phyloP scores from a whole-genome alignment of 2,113 vertebrate species.

The Tetrax tetrax region DNA sequence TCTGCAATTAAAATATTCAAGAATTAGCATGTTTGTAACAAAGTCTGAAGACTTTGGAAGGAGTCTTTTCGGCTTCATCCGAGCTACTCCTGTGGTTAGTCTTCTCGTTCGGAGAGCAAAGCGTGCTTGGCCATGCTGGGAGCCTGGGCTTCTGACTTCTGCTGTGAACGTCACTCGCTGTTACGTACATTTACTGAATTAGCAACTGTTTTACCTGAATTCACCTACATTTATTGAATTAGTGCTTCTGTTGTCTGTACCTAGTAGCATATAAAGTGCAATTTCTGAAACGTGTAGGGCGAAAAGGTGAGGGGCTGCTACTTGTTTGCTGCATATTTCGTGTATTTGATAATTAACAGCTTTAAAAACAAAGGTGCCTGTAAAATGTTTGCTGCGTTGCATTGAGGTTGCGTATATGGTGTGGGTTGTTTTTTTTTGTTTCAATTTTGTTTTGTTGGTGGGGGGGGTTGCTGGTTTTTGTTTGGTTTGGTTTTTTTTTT shows the following conservation, averaged over 20 bases:
- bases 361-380: not conserved
- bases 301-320: not conserved
- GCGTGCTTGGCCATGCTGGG: accelerated
- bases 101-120: accelerated
- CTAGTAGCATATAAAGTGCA: accelerated
- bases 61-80: not conserved
- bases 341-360: not conserved
- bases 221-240: too few species aligned
- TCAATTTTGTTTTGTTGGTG: not conserved
- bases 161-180: not conserved
- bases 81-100: not conserved
- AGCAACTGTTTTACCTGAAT: not conserved
- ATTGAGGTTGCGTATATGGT: accelerated
- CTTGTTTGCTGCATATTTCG: not conserved
- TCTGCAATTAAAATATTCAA: not conserved
- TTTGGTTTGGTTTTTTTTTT: not conserved
- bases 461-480: accelerated
- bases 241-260: not conserved
- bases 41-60: not conserved
- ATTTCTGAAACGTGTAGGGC: accelerated
- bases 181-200: not conserved
- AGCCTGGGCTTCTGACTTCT: not conserved
- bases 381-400: not conserved
- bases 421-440: not conserved
- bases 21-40: not conserved